These are phyloP conservation scores for Phycodurus eques DNA, from an alignment of 2,113 vertebrate genomes.

Conservation along the genomic window DNA sequence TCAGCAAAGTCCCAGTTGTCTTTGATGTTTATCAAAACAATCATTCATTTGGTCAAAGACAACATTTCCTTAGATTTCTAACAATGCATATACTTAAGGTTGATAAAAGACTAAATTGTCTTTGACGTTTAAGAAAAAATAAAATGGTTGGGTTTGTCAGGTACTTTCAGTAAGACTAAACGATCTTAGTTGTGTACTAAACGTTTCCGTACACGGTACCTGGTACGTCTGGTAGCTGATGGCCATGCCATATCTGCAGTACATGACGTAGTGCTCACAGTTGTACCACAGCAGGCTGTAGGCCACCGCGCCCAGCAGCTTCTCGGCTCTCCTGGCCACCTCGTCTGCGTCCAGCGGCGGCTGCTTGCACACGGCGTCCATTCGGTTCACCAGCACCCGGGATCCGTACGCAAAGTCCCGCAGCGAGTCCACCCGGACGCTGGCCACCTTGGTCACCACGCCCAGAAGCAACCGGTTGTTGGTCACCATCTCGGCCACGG, in stretches of 20 bases:
- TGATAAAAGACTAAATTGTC: no score
- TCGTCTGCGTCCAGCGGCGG: slow-evolving; percentile 80
- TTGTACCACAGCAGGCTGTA: slow-evolving; percentile 98
- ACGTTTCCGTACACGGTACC: slow-evolving; percentile 66
- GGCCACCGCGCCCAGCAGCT: slow-evolving; percentile 77
- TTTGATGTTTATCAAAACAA: no score
- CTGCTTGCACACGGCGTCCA: slow-evolving; percentile 80
- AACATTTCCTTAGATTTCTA: no score
- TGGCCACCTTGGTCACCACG: slow-evolving; percentile 81
- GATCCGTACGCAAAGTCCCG: slow-evolving; percentile 90
- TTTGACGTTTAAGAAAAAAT: no score
- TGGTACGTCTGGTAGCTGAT: slow-evolving; percentile 92
- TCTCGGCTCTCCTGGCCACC: slow-evolving; percentile 84
- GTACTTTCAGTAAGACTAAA: not conserved
- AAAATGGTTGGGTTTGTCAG: not conserved
- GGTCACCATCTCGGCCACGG: slow-evolving; percentile 82
- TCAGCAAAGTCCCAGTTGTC: no score
- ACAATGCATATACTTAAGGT: no score
- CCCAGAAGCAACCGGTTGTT: slow-evolving; percentile 88
- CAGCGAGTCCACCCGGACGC: slow-evolving; percentile 88
- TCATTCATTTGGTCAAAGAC: no score
- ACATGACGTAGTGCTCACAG: slow-evolving; percentile 96
- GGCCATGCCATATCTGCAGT: slow-evolving; percentile 86
- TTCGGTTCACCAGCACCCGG: slow-evolving; percentile 84
- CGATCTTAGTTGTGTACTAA: no score